Evolutionary conservation across 2,113 vertebrate genomes (phyloP).

Genomic region (Vireo altiloquus): DNA sequence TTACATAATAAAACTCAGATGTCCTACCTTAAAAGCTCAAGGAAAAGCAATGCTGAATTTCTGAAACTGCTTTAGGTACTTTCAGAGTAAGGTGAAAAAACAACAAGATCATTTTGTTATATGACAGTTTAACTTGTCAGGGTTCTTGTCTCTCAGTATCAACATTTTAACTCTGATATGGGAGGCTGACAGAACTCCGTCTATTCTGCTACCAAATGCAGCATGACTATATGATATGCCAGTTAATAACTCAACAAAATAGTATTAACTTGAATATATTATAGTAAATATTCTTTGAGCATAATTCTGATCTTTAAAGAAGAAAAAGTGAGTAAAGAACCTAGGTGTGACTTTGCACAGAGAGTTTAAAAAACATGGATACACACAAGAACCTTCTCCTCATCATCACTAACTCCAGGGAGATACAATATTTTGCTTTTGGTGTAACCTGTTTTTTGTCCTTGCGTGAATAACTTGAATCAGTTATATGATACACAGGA

Average conservation of each 20-base stretch:
- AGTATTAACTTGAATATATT: background rate
- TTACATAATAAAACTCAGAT: background rate
- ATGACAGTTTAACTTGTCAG: background rate
- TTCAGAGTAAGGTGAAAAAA: background rate
- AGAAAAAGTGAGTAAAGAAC: background rate
- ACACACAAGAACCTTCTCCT: fast-evolving
- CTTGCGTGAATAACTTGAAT: background rate
- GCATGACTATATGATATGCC: background rate
- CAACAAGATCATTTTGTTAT: background rate
- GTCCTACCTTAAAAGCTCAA: background rate
- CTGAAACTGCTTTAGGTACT: background rate
- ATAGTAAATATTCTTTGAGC: background rate
- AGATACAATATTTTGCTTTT: background rate
- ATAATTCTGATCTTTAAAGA: background rate
- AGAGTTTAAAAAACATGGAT: background rate
- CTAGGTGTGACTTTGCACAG: background rate
- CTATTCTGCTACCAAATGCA: background rate
- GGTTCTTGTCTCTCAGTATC: background rate
- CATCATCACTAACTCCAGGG: background rate
- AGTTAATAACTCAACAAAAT: background rate
- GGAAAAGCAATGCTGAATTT: background rate
- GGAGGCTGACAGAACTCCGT: background rate
- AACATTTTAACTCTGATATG: background rate
- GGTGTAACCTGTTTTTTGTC: background rate
- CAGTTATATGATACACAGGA: background rate